Percentiles rank a stretch among this genome's conserved stretches.
phyloP scores from a whole-genome alignment of 1,140 invertebrate species.

The Bombus terrestris region DNA sequence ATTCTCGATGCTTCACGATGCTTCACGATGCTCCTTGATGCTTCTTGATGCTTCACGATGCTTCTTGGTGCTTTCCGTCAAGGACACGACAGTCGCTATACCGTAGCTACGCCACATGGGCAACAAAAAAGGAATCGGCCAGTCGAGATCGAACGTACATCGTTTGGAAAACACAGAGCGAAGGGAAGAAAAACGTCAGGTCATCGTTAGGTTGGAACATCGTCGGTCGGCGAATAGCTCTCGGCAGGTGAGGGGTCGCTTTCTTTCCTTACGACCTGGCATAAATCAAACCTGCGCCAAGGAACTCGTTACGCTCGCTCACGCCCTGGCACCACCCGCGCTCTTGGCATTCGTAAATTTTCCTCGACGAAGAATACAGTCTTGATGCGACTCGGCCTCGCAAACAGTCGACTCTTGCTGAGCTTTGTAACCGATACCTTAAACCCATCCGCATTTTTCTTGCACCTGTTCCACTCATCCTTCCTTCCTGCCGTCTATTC shows the following conservation, averaged over 20 bases:
- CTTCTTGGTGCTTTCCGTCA: too few relatives aligned
- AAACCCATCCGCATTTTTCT: slow-evolving; percentile 24
- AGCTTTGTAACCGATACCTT: slow-evolving; percentile 62
- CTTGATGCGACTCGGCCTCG: slow-evolving; percentile 42
- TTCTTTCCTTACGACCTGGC: slow-evolving; percentile 37
- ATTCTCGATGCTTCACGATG: too few relatives aligned
- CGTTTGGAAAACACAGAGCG: too few relatives aligned
- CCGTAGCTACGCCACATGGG: too few relatives aligned
- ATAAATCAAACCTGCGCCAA: slow-evolving; percentile 61
- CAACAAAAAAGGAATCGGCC: too few relatives aligned
- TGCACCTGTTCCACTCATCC: neutral
- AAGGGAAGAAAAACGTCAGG: neutral
- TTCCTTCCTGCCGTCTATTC: neutral
- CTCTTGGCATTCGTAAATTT: slow-evolving; percentile 59
- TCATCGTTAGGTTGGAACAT: neutral
- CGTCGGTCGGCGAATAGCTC: neutral
- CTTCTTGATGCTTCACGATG: too few relatives aligned
- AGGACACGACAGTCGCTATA: too few relatives aligned
- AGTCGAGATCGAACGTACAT: too few relatives aligned
- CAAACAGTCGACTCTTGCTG: slow-evolving; percentile 32
- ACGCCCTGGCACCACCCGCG: slow-evolving; percentile 2
- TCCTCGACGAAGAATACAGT: slow-evolving; percentile 43
- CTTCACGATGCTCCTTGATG: too few relatives aligned
- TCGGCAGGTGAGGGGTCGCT: slow-evolving; percentile 12
- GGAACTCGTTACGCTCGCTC: slow-evolving; percentile 20